These are phyloP conservation scores for Megamerina dolium DNA, from an alignment of 2,888 invertebrate genomes.

Conservation along the genomic window DNA sequence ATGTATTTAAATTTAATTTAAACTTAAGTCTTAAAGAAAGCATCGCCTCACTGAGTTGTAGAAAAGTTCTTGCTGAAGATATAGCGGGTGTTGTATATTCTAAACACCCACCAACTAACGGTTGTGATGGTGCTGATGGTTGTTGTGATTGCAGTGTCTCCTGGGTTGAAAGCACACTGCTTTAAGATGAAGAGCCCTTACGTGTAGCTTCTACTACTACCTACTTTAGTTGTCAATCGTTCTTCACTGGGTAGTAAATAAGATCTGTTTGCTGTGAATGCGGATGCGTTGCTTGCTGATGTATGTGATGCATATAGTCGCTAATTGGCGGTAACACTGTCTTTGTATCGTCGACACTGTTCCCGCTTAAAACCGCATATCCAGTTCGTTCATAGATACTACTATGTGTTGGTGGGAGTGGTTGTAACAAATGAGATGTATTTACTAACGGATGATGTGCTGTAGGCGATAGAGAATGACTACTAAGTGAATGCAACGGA, in stretches of 20 bases:
- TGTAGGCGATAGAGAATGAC: constrained; percentile 35
- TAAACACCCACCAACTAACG: too few relatives aligned
- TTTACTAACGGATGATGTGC: constrained; percentile 32
- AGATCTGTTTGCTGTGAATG: constrained; percentile 42
- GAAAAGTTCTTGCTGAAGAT: too few relatives aligned
- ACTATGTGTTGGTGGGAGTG: constrained; percentile 35
- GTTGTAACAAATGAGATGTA: constrained; percentile 33
- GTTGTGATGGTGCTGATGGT: too few relatives aligned
- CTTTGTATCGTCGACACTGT: constrained; percentile 45
- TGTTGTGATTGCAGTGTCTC: too few relatives aligned
- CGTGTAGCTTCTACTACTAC: constrained; percentile 21
- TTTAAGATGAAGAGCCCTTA: too few relatives aligned
- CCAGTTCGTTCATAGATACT: constrained; percentile 39
- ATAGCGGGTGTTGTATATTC: too few relatives aligned
- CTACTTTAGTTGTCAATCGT: constrained; percentile 46
- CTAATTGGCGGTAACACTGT: constrained; percentile 46
- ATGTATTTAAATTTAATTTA: too few relatives aligned
- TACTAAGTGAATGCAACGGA: constrained; percentile 28
- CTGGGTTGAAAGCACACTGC: too few relatives aligned
- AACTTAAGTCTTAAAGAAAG: too few relatives aligned
- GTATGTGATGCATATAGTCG: constrained; percentile 47
- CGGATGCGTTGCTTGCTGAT: constrained; percentile 32
- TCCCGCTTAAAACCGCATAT: constrained; percentile 32
- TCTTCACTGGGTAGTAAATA: constrained; percentile 46
- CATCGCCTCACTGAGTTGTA: too few relatives aligned